A percentile compares a stretch with the other conserved stretches of the same genome.
Evolutionary conservation across 2,888 invertebrate species (phyloP).

Genomic region (Tetrapedia diversipes): DNA sequence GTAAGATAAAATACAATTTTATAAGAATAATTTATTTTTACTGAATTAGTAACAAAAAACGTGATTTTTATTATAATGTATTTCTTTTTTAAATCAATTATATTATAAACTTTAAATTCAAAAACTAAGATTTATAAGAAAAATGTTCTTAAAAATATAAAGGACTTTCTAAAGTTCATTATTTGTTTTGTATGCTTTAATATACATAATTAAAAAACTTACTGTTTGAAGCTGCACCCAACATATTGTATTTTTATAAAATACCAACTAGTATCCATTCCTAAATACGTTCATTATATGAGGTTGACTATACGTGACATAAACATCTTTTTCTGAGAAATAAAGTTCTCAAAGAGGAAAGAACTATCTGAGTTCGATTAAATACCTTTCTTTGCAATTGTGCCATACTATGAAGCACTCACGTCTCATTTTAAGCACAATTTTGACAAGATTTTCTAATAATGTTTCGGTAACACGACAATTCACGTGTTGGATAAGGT

Average conservation of each 20-base stretch:
- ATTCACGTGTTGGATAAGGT: constrained; percentile 52
- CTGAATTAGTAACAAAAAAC: background rate
- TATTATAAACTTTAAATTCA: constrained; percentile 6
- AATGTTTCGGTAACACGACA: constrained; percentile 40
- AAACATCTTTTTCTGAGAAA: constrained; percentile 39
- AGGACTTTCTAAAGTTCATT: background rate
- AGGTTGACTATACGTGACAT: constrained; percentile 48
- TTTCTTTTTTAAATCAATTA: background rate
- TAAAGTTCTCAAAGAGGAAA: constrained; percentile 22
- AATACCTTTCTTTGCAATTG: constrained; percentile 6
- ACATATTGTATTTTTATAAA: constrained; percentile 70
- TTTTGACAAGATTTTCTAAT: constrained; percentile 32
- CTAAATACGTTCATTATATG: constrained; percentile 65
- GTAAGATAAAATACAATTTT: constrained; percentile 78
- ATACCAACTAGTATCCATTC: constrained; percentile 76
- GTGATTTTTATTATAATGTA: background rate
- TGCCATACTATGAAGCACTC: constrained; percentile 42
- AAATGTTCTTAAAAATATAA: background rate
- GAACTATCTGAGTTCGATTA: constrained; percentile 22
- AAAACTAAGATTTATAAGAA: background rate
- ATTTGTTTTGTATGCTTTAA: constrained; percentile 1
- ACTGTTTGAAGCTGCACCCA: constrained; percentile 74
- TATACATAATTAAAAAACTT: constrained; percentile 66
- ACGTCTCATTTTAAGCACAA: constrained; percentile 21
- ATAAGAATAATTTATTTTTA: constrained; percentile 3